Conservation (phyloP, 2,113 vertebrate genomes). For the Fulmarus glacialis region DNA sequence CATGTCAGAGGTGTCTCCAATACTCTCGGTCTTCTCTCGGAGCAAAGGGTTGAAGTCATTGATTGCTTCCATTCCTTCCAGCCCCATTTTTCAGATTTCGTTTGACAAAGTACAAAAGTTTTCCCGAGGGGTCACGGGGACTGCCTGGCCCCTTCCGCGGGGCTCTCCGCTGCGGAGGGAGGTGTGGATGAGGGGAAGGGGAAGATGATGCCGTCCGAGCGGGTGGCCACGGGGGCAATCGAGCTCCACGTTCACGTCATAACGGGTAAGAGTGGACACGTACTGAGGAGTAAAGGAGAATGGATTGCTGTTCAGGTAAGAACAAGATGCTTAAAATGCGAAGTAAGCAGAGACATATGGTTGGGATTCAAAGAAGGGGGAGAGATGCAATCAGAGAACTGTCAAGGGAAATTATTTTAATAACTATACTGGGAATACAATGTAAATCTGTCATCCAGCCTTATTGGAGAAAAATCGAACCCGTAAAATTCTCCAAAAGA, state of each 20-base stretch:
- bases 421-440: conserved; percentile 26
- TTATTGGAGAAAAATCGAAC: not conserved
- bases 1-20: not conserved
- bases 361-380: not conserved
- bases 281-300: not conserved
- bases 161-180: not conserved
- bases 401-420: conserved; percentile 51
- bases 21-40: not conserved
- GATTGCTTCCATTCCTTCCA: not conserved
- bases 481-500: not conserved
- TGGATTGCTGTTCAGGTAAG: not conserved
- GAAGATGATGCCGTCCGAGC: accelerated
- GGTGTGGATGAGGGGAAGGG: not conserved
- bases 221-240: accelerated
- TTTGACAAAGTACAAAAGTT: not conserved
- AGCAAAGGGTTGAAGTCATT: not conserved
- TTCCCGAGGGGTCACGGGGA: accelerated
- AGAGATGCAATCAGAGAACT: conserved; percentile 36
- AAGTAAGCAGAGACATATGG: not conserved
- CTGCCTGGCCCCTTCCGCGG: not conserved
- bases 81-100: not conserved
- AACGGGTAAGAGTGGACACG: accelerated
- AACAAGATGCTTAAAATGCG: not conserved
- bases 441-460: conserved; percentile 21
- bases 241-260: accelerated